Conservation (phyloP, 2,888 invertebrate genomes). For the Zootermopsis nevadensis region DNA sequence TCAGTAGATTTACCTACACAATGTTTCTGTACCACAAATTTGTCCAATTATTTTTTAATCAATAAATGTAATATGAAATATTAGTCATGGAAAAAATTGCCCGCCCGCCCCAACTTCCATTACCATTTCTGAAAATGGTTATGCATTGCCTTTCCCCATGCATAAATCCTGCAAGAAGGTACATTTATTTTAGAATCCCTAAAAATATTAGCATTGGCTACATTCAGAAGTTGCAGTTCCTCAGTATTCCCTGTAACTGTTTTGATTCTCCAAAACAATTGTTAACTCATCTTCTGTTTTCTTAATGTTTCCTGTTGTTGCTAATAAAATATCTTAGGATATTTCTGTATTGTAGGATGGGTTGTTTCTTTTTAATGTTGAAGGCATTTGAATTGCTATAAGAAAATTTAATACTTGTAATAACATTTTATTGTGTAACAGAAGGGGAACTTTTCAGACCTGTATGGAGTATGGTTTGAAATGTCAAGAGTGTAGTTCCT, state of each 20-base stretch:
- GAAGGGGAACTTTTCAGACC: too few species aligned
- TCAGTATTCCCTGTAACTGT: neutral
- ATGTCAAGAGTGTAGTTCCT: too few species aligned
- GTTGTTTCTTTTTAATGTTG: too few species aligned
- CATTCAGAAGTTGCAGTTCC: neutral
- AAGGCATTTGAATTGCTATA: too few species aligned
- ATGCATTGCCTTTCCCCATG: neutral
- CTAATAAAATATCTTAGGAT: too few species aligned
- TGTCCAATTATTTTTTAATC: slow-evolving; percentile 32
- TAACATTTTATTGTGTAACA: too few species aligned
- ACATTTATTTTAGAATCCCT: neutral
- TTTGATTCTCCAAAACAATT: too few species aligned
- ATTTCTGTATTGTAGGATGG: too few species aligned
- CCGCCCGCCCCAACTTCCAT: neutral
- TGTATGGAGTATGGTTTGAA: too few species aligned
- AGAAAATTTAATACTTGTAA: too few species aligned
- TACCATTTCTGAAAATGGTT: neutral
- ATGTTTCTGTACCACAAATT: slow-evolving; percentile 9
- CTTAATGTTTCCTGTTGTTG: too few species aligned
- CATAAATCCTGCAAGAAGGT: neutral
- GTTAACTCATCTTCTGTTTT: too few species aligned
- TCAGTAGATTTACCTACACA: neutral
- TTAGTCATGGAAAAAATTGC: neutral
- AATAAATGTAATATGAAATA: slow-evolving; percentile 11
- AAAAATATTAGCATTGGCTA: neutral